phyloP scores from a whole-genome alignment of 2,888 invertebrate genomes.

The Sinelater perroti region DNA sequence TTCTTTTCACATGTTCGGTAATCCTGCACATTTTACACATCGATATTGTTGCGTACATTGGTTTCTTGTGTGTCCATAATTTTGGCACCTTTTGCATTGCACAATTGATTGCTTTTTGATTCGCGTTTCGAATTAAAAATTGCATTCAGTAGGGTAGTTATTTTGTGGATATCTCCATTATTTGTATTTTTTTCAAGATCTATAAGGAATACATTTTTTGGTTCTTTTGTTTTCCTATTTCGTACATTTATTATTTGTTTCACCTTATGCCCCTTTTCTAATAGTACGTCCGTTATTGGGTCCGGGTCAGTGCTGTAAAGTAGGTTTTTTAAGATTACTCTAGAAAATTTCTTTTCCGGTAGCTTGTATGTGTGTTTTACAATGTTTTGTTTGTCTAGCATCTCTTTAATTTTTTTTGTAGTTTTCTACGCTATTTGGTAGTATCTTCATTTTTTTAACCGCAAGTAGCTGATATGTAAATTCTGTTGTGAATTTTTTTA shows the following conservation, averaged over 20 bases:
- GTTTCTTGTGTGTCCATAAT: not conserved
- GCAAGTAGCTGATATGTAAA: constrained; percentile 9
- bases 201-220: constrained; percentile 17
- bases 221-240: constrained; percentile 16
- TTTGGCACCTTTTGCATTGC: not conserved
- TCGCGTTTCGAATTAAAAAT: not conserved
- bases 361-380: constrained; percentile 15
- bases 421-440: constrained; percentile 12
- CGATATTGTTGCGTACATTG: not conserved
- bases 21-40: not conserved
- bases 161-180: constrained; percentile 7
- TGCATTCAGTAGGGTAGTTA: constrained; percentile 9
- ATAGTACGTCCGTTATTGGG: constrained; percentile 8
- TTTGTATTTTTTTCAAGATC: constrained; percentile 18
- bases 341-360: constrained; percentile 14
- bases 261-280: constrained; percentile 17
- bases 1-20: no score
- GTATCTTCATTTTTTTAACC: constrained; percentile 22
- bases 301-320: constrained; percentile 19
- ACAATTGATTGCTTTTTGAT: constrained; percentile 4
- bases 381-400: constrained; percentile 2
- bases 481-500: constrained; percentile 8
- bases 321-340: constrained; percentile 17
- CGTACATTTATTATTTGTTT: constrained; percentile 16
- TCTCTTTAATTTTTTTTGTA: constrained; percentile 13